Percentiles rank a stretch among this genome's conserved stretches.
Evolutionary conservation across 2,888 invertebrate genomes (phyloP).

Genomic region (Sycophila texana): DNA sequence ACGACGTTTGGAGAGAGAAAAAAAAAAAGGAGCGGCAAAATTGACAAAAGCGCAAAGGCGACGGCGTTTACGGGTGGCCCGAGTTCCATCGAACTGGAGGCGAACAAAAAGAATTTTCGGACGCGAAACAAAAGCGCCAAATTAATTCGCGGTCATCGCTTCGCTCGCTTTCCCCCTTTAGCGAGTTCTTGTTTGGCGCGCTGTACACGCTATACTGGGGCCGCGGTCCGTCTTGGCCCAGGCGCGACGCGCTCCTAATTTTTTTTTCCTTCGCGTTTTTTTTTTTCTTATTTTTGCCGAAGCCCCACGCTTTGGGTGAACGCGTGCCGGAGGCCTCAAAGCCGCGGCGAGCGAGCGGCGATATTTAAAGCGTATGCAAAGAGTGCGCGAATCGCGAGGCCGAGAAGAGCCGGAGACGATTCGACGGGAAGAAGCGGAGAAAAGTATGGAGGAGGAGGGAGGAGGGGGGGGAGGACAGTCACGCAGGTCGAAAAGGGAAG

Average conservation of each 20-base stretch:
- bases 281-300: background rate
- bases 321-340: background rate
- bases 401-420: slow-evolving; percentile 52
- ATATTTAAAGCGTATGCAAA: slow-evolving; percentile 74
- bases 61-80: background rate
- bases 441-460: background rate
- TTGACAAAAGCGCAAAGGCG: background rate
- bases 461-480: slow-evolving; percentile 26
- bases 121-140: no score
- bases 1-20: background rate
- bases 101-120: background rate
- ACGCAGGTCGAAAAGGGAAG: background rate
- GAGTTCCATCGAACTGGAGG: no score
- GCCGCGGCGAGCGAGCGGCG: slow-evolving; percentile 1
- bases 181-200: background rate
- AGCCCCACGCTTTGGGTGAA: background rate
- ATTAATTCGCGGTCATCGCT: background rate
- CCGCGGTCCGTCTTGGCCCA: background rate
- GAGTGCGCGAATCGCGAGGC: slow-evolving; percentile 58
- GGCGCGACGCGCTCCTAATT: background rate
- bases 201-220: background rate
- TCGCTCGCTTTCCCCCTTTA: background rate
- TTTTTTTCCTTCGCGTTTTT: slow-evolving; percentile 4
- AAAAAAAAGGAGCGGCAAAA: background rate
- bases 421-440: slow-evolving; percentile 29